Evolutionary conservation across 2,113 vertebrate species (phyloP).

Genomic region (Hemiprocne comata): DNA sequence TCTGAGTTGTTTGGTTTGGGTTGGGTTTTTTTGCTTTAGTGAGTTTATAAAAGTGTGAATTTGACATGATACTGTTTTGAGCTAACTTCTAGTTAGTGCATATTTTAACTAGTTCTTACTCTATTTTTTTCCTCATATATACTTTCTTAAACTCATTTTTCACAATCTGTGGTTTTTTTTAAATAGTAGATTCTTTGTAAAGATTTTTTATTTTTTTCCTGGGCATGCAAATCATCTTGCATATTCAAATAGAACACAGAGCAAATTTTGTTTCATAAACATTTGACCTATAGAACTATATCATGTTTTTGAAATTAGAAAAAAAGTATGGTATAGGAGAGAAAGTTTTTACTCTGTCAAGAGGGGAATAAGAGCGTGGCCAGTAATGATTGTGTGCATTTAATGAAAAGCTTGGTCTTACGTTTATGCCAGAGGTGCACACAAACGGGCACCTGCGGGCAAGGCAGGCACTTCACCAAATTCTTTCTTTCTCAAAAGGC

Average conservation of each 20-base stretch:
- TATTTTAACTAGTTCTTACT: not conserved
- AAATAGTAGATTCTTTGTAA: not conserved
- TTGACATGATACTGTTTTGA: not conserved
- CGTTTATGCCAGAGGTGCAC: not conserved
- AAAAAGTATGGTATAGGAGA: not conserved
- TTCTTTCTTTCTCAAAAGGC: not conserved
- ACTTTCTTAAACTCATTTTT: not conserved
- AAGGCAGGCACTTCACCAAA: not conserved
- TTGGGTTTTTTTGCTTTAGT: not conserved
- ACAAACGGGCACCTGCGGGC: not conserved
- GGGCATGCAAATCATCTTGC: not conserved
- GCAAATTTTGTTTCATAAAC: not conserved
- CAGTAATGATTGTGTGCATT: not conserved
- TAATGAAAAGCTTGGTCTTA: not conserved
- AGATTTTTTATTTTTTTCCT: not conserved
- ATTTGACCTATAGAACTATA: not conserved
- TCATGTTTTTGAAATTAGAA: not conserved
- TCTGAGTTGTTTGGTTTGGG: not conserved
- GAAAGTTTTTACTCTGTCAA: not conserved
- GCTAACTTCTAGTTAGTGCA: not conserved
- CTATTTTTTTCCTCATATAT: not conserved
- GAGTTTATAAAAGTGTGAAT: constrained; percentile 9
- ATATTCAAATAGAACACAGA: not conserved
- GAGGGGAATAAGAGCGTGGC: not conserved
- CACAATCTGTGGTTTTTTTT: not conserved